Percentiles rank a stretch among this genome's conserved stretches.
These are phyloP conservation scores for Neotoma lepida DNA, from an alignment of 2,113 vertebrate genomes.

Conservation along the genomic window DNA sequence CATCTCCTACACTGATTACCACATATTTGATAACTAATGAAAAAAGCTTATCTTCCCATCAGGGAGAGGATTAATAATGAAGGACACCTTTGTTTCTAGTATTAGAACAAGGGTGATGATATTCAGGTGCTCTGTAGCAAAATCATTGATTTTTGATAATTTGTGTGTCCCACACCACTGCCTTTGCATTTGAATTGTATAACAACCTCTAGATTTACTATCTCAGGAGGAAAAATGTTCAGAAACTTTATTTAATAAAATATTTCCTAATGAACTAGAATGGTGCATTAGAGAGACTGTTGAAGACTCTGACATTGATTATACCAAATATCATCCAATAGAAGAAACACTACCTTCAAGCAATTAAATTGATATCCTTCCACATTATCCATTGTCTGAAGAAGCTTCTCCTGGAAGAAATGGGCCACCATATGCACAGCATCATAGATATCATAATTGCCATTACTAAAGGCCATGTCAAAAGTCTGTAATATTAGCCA, in stretches of 20 bases:
- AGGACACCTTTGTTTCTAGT: neutral
- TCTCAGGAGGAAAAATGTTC: too few species aligned
- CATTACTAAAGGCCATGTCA: neutral
- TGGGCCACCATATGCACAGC: neutral
- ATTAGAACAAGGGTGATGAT: neutral
- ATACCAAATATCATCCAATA: neutral
- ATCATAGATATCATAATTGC: neutral
- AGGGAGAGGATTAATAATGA: neutral
- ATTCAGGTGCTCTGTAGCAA: neutral
- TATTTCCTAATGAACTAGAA: neutral
- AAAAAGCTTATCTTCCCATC: neutral
- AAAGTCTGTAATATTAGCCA: neutral
- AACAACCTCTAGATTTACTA: too few species aligned
- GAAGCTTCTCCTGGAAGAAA: neutral
- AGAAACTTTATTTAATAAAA: too few species aligned
- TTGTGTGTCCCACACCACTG: neutral
- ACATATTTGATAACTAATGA: neutral
- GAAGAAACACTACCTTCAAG: neutral
- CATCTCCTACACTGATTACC: neutral
- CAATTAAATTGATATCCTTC: rapidly evolving
- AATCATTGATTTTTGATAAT: neutral
- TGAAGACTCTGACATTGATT: neutral
- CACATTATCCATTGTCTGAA: rapidly evolving
- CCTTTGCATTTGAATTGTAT: neutral
- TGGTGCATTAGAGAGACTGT: neutral